Evolutionary conservation across 2,797 vertebrate species (phyloP).

Genomic region (Tragopan temminckii): DNA sequence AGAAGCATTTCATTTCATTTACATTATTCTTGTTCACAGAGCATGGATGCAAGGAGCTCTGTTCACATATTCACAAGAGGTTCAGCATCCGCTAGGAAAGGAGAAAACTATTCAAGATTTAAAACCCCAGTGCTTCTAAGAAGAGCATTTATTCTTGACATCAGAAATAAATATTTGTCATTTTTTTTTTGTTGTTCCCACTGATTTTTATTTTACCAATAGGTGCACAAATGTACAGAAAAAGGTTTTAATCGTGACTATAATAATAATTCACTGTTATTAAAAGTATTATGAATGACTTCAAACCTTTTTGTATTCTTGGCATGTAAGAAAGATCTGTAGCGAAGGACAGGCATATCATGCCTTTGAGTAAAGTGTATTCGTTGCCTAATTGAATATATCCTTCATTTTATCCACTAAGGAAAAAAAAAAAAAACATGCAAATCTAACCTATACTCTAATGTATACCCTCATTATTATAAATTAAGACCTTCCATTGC

Average conservation of each 20-base stretch:
- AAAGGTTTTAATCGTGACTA: neutral
- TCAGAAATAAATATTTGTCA: neutral
- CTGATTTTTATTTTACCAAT: neutral
- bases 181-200: neutral
- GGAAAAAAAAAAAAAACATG: neutral
- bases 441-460: neutral
- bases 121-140: conserved; percentile 30
- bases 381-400: neutral
- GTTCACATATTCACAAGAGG: neutral
- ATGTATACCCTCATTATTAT: conserved; percentile 15
- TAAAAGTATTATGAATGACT: neutral
- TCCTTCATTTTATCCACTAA: neutral
- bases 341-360: neutral
- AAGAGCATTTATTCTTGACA: conserved; percentile 41
- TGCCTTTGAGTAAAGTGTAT: neutral
- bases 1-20: conserved; percentile 22
- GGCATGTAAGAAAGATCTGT: neutral
- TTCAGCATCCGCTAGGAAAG: conserved; percentile 1
- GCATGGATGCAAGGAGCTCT: neutral
- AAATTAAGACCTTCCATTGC: conserved; percentile 35
- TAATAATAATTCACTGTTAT: neutral
- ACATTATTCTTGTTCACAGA: conserved; percentile 30
- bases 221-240: neutral
- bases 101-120: conserved; percentile 42
- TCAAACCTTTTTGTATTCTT: conserved; percentile 14